These are phyloP conservation scores for Cephalotes varians DNA, from an alignment of 2,888 invertebrate genomes.

Conservation along the genomic window DNA sequence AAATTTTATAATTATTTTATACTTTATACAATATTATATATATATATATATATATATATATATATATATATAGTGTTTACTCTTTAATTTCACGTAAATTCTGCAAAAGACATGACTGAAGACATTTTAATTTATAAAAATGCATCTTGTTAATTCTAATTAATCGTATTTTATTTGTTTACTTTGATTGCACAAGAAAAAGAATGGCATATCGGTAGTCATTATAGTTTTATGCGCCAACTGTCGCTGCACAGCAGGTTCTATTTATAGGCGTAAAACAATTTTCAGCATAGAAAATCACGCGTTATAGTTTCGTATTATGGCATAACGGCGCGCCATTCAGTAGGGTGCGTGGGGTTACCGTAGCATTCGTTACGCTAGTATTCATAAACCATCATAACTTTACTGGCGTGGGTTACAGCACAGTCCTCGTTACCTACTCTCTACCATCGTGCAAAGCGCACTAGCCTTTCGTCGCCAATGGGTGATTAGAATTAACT, in stretches of 20 bases:
- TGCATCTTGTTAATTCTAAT: background rate
- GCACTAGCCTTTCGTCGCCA: conserved; percentile 61
- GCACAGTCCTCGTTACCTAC: conserved; percentile 64
- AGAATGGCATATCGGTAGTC: conserved; percentile 68
- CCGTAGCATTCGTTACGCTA: conserved; percentile 83
- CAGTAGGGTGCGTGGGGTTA: conserved; percentile 74
- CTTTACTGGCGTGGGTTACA: conserved; percentile 79
- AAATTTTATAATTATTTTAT: background rate
- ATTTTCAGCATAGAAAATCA: conserved; percentile 85
- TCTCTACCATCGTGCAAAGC: conserved; percentile 56
- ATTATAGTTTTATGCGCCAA: conserved; percentile 83
- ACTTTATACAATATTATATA: background rate
- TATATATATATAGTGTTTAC: too few relatives aligned
- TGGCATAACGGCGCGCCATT: conserved; percentile 75
- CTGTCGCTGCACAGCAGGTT: conserved; percentile 83
- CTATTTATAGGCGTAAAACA: conserved; percentile 85
- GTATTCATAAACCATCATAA: conserved; percentile 85
- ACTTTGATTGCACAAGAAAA: conserved; percentile 16
- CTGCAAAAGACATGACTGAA: background rate
- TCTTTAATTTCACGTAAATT: too few relatives aligned
- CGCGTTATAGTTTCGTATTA: conserved; percentile 83
- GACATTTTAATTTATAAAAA: background rate
- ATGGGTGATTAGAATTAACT: conserved; percentile 63
- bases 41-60: too few relatives aligned
- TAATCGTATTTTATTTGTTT: conserved; percentile 11